A percentile compares a stretch with the other conserved stretches of the same genome.
Evolutionary conservation across 2,797 vertebrate species (phyloP).

Genomic region (Microctenopoma steveboyesi): DNA sequence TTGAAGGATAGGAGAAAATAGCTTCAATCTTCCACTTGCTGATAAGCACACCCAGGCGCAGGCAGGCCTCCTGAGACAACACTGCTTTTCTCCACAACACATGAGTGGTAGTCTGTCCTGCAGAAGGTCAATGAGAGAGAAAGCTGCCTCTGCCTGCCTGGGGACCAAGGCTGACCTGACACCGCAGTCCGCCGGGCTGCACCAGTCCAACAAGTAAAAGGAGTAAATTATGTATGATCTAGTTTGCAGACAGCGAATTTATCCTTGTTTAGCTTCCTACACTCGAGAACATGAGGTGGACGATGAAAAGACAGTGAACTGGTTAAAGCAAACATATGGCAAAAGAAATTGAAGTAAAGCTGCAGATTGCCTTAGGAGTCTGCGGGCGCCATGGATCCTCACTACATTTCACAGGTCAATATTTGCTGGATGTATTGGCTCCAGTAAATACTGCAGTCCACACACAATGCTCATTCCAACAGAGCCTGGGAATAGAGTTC

Average conservation of each 20-base stretch:
- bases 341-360: slow-evolving; percentile 53
- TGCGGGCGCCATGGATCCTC: slow-evolving; percentile 35
- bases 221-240: slow-evolving; percentile 68
- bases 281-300: slow-evolving; percentile 44
- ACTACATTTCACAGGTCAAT: slow-evolving; percentile 74
- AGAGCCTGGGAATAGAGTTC: slow-evolving; percentile 62
- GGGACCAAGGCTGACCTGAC: slow-evolving; percentile 61
- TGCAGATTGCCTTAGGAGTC: slow-evolving; percentile 57
- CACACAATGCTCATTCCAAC: slow-evolving; percentile 59
- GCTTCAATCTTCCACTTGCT: slow-evolving; percentile 62
- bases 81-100: slow-evolving; percentile 60
- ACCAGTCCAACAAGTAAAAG: slow-evolving; percentile 28
- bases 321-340: slow-evolving; percentile 73
- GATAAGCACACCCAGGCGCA: slow-evolving; percentile 74
- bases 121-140: slow-evolving; percentile 73
- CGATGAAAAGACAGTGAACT: slow-evolving; percentile 54
- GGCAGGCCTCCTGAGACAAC: slow-evolving; percentile 74
- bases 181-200: slow-evolving; percentile 47
- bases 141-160: slow-evolving; percentile 52
- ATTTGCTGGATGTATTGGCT: slow-evolving; percentile 73
- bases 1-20: slow-evolving; percentile 70
- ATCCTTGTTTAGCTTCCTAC: slow-evolving; percentile 56
- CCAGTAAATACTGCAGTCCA: slow-evolving; percentile 64
- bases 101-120: slow-evolving; percentile 47
- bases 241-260: slow-evolving; percentile 54